Evolutionary conservation across 2,113 vertebrate genomes (phyloP), one percentile per base, ranked within the genome.

Genomic region (Lophochroa leadbeateri): DNA sequence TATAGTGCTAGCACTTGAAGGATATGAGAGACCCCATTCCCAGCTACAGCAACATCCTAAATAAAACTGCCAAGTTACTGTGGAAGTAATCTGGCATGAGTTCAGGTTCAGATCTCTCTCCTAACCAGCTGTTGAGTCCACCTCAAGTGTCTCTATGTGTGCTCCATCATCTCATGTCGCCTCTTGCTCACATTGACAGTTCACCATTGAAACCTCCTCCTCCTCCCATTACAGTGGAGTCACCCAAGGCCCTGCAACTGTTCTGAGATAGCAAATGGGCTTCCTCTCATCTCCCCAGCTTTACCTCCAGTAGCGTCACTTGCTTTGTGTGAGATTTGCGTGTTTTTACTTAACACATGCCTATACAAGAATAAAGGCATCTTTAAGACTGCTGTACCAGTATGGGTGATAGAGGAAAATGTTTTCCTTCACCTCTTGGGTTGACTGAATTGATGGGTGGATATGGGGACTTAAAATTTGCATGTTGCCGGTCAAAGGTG

Each of bases 31-130:
- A 95, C 63, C 96, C 67, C 25, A 28, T 94, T 90, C 47, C 55
- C 58, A 91, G 61, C 68, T 61, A 91, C 61, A 93, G 63, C 71
- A 75, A 68, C 69, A 35, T 82, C 85, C 86, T 88, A 96, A 97
- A 90, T 94, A 95, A 95, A 97, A 52, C 60, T 68, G 93, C 71
- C 50, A 81, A 77, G 91, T 91, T 92, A 46, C 71, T 86, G 65
- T 55, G 68, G 86, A 96, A 94, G 75, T 95, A 96, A 95, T 86
- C 41, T 39, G 86, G 46, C 58, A 71, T 58, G 72, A 87, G 74
- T 95, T 95, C 57, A 95, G 55, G 39, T 90, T 95, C 49, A 44
- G 41, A 27, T 82, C 70, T 88, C 8, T 79, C 43, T 90, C 24
- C 69, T 60, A 75, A 64, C 24, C 35, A 57, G 67, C 58, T 81